Evolutionary conservation across 2,888 invertebrate genomes (phyloP).

Genomic region (Alviniconcha strummeri): DNA sequence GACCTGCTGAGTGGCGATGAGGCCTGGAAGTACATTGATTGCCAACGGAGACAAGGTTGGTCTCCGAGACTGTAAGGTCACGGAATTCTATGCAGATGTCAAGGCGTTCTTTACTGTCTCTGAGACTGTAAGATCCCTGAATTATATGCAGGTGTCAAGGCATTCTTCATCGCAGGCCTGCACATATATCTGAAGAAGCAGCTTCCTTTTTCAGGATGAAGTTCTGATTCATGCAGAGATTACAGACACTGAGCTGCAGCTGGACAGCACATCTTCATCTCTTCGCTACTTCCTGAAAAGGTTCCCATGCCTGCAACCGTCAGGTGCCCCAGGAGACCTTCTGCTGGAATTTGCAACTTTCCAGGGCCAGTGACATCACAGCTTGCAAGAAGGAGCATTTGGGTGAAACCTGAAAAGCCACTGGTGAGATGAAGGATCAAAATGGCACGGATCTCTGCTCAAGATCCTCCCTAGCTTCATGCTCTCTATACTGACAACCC

Average conservation of each 20-base stretch:
- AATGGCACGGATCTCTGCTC: not conserved
- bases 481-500: not conserved
- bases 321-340: slow-evolving; percentile 10
- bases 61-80: too few species aligned
- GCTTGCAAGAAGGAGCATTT: slow-evolving; percentile 29
- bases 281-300: slow-evolving; percentile 38
- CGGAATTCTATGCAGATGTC: too few species aligned
- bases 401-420: slow-evolving; percentile 38
- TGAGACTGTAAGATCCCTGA: too few species aligned
- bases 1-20: not conserved
- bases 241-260: slow-evolving; percentile 35
- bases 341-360: slow-evolving; percentile 40
- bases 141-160: too few species aligned
- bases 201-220: slow-evolving; percentile 42
- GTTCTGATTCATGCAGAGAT: slow-evolving; percentile 41
- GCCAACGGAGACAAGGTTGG: not conserved
- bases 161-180: too few species aligned
- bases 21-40: not conserved
- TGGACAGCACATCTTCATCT: slow-evolving; percentile 7
- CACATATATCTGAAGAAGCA: slow-evolving; percentile 41
- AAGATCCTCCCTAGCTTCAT: too few species aligned
- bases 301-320: slow-evolving; percentile 34
- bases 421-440: slow-evolving; percentile 37
- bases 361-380: slow-evolving; percentile 28
- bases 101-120: too few species aligned